These are phyloP conservation scores for Bombus picipes DNA, from an alignment of 1,140 invertebrate genomes.

Conservation along the genomic window DNA sequence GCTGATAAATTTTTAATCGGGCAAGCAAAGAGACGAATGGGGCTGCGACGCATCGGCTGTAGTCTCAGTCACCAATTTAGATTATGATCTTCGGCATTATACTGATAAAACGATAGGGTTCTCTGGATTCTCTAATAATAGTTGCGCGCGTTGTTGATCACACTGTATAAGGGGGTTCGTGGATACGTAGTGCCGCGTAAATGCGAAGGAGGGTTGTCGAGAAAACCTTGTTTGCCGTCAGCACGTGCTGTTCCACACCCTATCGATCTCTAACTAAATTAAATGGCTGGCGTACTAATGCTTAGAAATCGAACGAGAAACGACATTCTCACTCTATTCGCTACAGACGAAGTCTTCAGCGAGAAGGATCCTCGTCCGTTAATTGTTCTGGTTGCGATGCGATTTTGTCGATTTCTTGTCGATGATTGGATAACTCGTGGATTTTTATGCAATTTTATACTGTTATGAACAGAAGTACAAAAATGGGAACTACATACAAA, in stretches of 20 bases:
- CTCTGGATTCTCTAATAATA: constrained; percentile 59
- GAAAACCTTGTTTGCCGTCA: constrained; percentile 59
- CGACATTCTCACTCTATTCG: neutral
- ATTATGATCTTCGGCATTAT: constrained; percentile 44
- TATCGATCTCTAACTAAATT: constrained; percentile 61
- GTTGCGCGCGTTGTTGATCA: constrained; percentile 51
- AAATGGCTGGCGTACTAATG: constrained; percentile 40
- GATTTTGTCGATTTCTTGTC: too few species aligned
- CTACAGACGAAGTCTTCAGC: neutral
- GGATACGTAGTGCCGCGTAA: constrained; percentile 47
- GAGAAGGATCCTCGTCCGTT: neutral
- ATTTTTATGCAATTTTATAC: too few species aligned
- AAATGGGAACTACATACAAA: too few species aligned
- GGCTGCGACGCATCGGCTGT: constrained; percentile 13
- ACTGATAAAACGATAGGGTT: constrained; percentile 52
- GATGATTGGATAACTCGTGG: too few species aligned
- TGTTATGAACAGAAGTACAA: too few species aligned
- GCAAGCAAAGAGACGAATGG: neutral
- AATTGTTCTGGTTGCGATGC: neutral
- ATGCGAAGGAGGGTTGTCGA: constrained; percentile 46
- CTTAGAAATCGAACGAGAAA: constrained; percentile 20
- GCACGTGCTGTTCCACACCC: constrained; percentile 56
- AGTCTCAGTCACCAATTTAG: constrained; percentile 36
- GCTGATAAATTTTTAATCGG: constrained; percentile 11
- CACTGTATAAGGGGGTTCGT: constrained; percentile 45